Evolutionary conservation across 2,797 vertebrate species (phyloP), one percentile per base, ranked within the genome.

Genomic region (Pangasius larnaudii): DNA sequence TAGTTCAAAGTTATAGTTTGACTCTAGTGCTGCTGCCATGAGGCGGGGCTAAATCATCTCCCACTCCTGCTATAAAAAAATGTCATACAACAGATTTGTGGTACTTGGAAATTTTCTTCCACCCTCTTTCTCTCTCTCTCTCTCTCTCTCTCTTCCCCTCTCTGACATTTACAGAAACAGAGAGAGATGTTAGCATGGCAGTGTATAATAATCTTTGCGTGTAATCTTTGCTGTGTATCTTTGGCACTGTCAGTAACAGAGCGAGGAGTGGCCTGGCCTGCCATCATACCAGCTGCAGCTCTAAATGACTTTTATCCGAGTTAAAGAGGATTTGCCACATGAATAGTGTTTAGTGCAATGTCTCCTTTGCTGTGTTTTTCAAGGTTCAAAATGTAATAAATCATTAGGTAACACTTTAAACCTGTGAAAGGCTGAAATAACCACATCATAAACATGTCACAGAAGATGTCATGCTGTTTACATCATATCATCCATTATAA

Each of bases 31-130:
- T 92, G 92, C 87, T 89, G 90, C 93, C 87, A 81, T 63, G 65
- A 90, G 93, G 91, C 91, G 30, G 9, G 88, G 89, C 93, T 95
- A 95, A 95, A 95, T 95, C 94, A 95, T 93, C 92, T 93, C 91
- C 86, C 86, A 87, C 90, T 92, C 87, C 85, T 92, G 92, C 93
- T 94, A 95, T 94, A 95, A 94, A 93, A 93, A 86, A 92, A 94
- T 89, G 94, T 93, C 95, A 94, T 85, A 74, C 87, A 83, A 67
- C 88, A 92, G 92, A 95, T 95, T 96, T 94, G 95, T 95, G 89
- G 92, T 90, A 91, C 84, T 92, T 89, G 78, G 14, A 77, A 77
- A 22, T 13, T 63, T 46, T 30, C 58, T 53, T 78, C 13, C 61
- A 13, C 82, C 36, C 81, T 87, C 46, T 51, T 80, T 89, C 79